phyloP scores from a whole-genome alignment of 2,797 vertebrate genomes.

The Myiotriccus ornatus region DNA sequence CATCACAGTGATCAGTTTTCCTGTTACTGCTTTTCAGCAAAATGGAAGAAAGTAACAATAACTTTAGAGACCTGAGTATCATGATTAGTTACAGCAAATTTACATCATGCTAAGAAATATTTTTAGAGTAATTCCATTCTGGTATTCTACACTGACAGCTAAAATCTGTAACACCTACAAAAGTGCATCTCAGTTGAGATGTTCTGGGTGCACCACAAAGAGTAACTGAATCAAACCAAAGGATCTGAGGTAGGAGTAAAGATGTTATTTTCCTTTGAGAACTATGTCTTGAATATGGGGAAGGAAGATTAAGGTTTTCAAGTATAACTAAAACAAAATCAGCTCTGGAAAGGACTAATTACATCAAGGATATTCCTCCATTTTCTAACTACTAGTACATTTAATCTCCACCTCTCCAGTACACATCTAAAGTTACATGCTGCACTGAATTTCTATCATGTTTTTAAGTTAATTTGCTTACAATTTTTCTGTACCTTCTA shows the following conservation, averaged over 20 bases:
- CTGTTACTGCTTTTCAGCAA: background rate
- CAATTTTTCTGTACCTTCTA: background rate
- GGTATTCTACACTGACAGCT: background rate
- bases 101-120: background rate
- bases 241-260: background rate
- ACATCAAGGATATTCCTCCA: background rate
- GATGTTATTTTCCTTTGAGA: background rate
- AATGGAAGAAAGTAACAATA: slow-evolving; percentile 1
- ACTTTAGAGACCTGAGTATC: background rate
- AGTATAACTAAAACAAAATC: background rate
- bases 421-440: background rate
- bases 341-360: background rate
- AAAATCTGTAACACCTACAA: background rate
- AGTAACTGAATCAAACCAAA: background rate
- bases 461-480: background rate
- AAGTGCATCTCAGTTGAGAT: background rate
- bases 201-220: background rate
- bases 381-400: background rate
- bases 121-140: background rate
- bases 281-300: background rate
- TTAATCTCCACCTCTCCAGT: background rate
- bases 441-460: background rate
- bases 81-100: background rate
- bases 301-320: background rate
- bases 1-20: background rate